Conservation (phyloP, 2,888 invertebrate species). For the Brachypalpus laphriformis region DNA sequence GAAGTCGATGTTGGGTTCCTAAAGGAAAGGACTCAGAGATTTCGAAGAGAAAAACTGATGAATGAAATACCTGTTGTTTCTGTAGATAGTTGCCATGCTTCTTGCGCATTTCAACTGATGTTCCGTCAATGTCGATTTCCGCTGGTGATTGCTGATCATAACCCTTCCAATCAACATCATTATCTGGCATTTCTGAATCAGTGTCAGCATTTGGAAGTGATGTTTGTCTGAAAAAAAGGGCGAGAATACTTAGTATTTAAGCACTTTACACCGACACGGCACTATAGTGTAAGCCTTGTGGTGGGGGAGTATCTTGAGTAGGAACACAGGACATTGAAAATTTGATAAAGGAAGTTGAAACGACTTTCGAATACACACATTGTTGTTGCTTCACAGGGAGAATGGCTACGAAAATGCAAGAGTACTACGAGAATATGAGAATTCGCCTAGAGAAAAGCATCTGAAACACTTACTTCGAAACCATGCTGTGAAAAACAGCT, state of each 20-base stretch:
- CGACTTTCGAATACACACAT: too few relatives aligned
- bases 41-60: neutral
- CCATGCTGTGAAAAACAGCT: too few relatives aligned
- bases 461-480: too few relatives aligned
- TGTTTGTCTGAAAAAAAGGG: slow-evolving; percentile 85
- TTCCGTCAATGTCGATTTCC: slow-evolving; percentile 86
- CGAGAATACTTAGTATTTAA: neutral
- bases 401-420: too few relatives aligned
- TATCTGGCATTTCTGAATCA: slow-evolving; percentile 86
- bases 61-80: slow-evolving; percentile 78
- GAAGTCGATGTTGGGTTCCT: slow-evolving; percentile 97
- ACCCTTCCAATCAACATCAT: slow-evolving; percentile 80
- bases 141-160: slow-evolving; percentile 79
- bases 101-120: slow-evolving; percentile 86
- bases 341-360: too few relatives aligned
- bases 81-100: slow-evolving; percentile 82
- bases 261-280: neutral
- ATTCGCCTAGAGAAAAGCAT: too few relatives aligned
- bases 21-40: slow-evolving; percentile 78
- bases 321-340: too few relatives aligned
- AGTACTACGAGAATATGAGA: too few relatives aligned
- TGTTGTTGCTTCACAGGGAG: too few relatives aligned
- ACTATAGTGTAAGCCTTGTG: too few relatives aligned
- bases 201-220: slow-evolving; percentile 90
- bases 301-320: too few relatives aligned